Evolutionary conservation across 2,888 invertebrate species (phyloP).

Genomic region (Eudemis profundana): DNA sequence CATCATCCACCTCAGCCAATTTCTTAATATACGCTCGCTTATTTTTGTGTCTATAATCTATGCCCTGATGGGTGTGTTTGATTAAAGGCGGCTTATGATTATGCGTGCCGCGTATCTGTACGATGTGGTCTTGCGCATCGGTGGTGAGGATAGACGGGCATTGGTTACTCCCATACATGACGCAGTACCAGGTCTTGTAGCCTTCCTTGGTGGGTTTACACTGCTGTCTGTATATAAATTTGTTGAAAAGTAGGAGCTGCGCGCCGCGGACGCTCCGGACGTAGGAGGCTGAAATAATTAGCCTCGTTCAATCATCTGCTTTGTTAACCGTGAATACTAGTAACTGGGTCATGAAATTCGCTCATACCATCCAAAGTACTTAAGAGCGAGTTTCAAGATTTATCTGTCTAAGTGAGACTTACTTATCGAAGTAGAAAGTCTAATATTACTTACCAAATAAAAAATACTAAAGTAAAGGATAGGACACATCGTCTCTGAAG

Average conservation of each 20-base stretch:
- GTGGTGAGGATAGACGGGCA: conserved; percentile 58
- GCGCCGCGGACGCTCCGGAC: conserved; percentile 58
- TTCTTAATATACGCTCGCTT: conserved; percentile 20
- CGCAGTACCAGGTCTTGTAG: conserved; percentile 60
- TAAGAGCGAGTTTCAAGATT: too few species aligned
- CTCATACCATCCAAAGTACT: too few species aligned
- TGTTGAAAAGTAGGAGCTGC: conserved; percentile 55
- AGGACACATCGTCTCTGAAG: too few species aligned
- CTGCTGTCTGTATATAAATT: conserved; percentile 56
- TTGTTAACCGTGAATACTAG: too few species aligned
- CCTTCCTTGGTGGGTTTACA: conserved; percentile 59
- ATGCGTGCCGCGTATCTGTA: conserved; percentile 57
- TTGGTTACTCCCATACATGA: conserved; percentile 56
- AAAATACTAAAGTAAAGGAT: too few species aligned
- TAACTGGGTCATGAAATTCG: too few species aligned
- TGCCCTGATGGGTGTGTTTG: conserved; percentile 53
- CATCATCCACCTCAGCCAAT: conserved; percentile 1
- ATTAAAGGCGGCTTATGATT: conserved; percentile 57
- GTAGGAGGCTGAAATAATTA: conserved; percentile 56
- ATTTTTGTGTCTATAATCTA: conserved; percentile 48
- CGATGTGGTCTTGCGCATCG: conserved; percentile 56
- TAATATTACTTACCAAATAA: too few species aligned
- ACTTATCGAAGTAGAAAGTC: too few species aligned
- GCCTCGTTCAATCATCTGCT: not conserved
- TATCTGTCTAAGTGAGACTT: too few species aligned